Base-by-base conservation (phyloP, 92 coral and sea anemone genomes). In the Phenganax subtilis region DNA sequence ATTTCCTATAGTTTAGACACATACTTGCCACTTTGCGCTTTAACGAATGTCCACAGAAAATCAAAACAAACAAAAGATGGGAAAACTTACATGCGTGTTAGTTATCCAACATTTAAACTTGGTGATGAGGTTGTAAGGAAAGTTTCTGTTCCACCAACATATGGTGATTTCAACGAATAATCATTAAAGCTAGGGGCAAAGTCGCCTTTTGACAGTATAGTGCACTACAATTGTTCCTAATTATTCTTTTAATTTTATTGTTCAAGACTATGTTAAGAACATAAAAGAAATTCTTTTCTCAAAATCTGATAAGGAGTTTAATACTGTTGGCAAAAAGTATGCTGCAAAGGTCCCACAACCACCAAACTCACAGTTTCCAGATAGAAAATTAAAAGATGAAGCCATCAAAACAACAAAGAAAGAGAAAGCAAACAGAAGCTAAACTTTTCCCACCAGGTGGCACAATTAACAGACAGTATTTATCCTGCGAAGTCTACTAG, bases 91-190 rank as follows among this genome's bases (percentile, higher is more conserved):
- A 27, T 69, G n/a, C 52, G 14, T 31, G 75, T 69, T 8, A 69
- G 53, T 9, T 69, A 69, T 51, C 75, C 75, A 7, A 69, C 9
- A 69, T 69, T 69, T 69, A 69, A 69, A 31, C 75, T 69, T 69
- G 75, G 75, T 9, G 75, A 69, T 16, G 75, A 69, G 75, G n/a
- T 69, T 69, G 75, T 69, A 30, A 6, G 75, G 30, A 52, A 69
- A 69, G 55, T 69, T 69, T 31, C 75, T 69, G 75, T 69, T 51
- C 75, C 75, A 30, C 53, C 75, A 3, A 69, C 75, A 69, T 69
- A 69, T 51, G 55, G 75, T 69, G 55, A 30, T 9, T 15, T 12
- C 6, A 56, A 20, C 25, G 25, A 20, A 20, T 20, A 20, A 20
- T 20, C 25, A 20, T 20, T 20, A 57, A n/a, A 57, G 63, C 17